Percentiles rank a stretch among this genome's conserved stretches.
Conservation (phyloP, 1,140 invertebrate species). For the Cotesia vestalis region DNA sequence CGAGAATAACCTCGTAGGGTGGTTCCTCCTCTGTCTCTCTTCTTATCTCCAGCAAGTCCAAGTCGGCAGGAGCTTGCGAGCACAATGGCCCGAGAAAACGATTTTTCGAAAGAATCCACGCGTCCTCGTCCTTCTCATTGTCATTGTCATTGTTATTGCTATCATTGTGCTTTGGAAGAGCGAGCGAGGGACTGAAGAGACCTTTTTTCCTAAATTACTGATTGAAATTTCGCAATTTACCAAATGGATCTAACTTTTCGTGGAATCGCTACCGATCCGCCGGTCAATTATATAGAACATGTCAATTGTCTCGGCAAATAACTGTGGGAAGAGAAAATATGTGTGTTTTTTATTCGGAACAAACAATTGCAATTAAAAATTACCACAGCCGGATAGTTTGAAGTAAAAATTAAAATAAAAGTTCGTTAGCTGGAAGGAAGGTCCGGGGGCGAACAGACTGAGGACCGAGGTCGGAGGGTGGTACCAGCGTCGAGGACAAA, state of each 20-base stretch:
- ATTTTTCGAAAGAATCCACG: slow-evolving; percentile 46
- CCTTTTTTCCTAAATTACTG: slow-evolving; percentile 52
- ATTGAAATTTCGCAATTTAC: slow-evolving; percentile 64
- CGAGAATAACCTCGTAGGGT: slow-evolving; percentile 39
- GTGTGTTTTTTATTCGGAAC: too few relatives aligned
- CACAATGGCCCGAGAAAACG: slow-evolving; percentile 54
- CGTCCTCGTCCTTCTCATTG: slow-evolving; percentile 6
- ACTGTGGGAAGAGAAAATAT: neutral
- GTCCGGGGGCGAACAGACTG: too few relatives aligned
- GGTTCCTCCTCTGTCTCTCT: slow-evolving; percentile 40
- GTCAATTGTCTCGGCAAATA: neutral
- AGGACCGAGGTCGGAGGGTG: too few relatives aligned
- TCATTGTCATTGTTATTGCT: slow-evolving; percentile 17
- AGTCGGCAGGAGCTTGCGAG: slow-evolving; percentile 20
- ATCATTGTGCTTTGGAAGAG: neutral
- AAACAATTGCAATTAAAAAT: too few relatives aligned
- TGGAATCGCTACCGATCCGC: slow-evolving; percentile 49
- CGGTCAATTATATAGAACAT: slow-evolving; percentile 49
- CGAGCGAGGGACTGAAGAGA: neutral
- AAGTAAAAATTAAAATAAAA: too few relatives aligned
- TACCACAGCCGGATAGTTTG: too few relatives aligned
- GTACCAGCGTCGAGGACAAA: slow-evolving; percentile 16
- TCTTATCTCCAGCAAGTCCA: slow-evolving; percentile 4
- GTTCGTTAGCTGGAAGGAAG: too few relatives aligned
- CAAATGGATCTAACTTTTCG: slow-evolving; percentile 57